Base-by-base conservation (phyloP, 2,797 vertebrate species). In the Geotrypetes seraphini region DNA sequence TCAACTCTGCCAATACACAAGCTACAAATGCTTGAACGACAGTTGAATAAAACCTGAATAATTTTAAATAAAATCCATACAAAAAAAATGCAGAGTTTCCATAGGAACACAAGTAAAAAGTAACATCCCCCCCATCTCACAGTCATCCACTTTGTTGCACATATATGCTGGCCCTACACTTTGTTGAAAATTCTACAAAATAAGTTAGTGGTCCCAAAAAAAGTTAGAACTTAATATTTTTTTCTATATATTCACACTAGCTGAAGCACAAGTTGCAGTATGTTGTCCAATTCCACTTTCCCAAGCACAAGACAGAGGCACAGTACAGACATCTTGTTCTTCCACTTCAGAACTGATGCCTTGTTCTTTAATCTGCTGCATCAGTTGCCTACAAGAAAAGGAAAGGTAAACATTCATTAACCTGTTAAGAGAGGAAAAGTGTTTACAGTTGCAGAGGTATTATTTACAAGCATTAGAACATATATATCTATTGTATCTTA, bases 51-150 rank as follows among this genome's bases (percentile, higher is more conserved):
- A 31, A 57, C 63, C 66, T 74, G 55, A 70, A 39, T 63, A 71
- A 58, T 42, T 73, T 69, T 73, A 71, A 78, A 55, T 61, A 81
- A n/a, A n/a, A 77, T 82, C 68, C 75, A 75, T 80, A 79, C 75
- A 81, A 88, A 83, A 90, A 86, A 84, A 74, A 76, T 81, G 86
- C 82, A 83, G 79, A 74, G 82, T 93, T 94, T 97, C 92, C 90
- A 94, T 92, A 91, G 91, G 89, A 99, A 97, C 89, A 87, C 81
- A 75, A 70, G 71, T 85, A 78, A 84, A n/a, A n/a, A n/a, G n/a
- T n/a, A n/a, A 69, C 81, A 88, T 90, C 88, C 89, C 91, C n/a
- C 84, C 87, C 75, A 65, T 83, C 78, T 85, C 75, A 84, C 85
- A 84, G 67, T 59, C 56, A 61, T 67, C 79, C 69, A 57, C 63